Percentiles rank a stretch among this genome's conserved stretches.
Evolutionary conservation across 2,113 vertebrate genomes (phyloP).

Genomic region (Salvelinus namaycush): DNA sequence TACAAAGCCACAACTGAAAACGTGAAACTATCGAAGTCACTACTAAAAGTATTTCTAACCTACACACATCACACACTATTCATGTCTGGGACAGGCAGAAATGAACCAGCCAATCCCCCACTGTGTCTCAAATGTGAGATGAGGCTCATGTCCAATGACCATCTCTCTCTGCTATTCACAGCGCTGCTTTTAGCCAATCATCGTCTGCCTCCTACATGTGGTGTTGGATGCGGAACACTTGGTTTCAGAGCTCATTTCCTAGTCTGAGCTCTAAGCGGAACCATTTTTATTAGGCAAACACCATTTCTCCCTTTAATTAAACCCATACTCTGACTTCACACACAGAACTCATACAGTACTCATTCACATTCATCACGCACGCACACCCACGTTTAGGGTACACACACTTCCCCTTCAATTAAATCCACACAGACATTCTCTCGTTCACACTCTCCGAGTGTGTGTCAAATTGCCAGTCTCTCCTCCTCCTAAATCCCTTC

Average conservation of each 20-base stretch:
- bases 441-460: slow-evolving; percentile 17
- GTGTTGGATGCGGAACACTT: slow-evolving; percentile 47
- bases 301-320: slow-evolving; percentile 54
- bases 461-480: background rate
- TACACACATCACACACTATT: slow-evolving; percentile 63
- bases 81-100: slow-evolving; percentile 28
- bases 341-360: background rate
- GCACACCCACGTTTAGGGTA: slow-evolving; percentile 1
- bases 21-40: slow-evolving; percentile 53
- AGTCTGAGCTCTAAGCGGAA: slow-evolving; percentile 54
- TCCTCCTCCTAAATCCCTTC: background rate
- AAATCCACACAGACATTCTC: slow-evolving; percentile 16
- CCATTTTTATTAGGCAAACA: slow-evolving; percentile 62
- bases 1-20: slow-evolving; percentile 54
- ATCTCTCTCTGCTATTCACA: background rate
- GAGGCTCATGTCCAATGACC: slow-evolving; percentile 45
- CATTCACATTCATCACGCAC: too few species aligned
- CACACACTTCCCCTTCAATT: slow-evolving; percentile 10
- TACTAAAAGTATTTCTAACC: slow-evolving; percentile 59
- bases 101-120: slow-evolving; percentile 45
- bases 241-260: slow-evolving; percentile 66
- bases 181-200: slow-evolving; percentile 34
- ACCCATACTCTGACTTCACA: slow-evolving; percentile 31
- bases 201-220: slow-evolving; percentile 45
- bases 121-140: slow-evolving; percentile 12